phyloP scores from a whole-genome alignment of 1,140 invertebrate genomes.

The Zaprionus ghesquierei region DNA sequence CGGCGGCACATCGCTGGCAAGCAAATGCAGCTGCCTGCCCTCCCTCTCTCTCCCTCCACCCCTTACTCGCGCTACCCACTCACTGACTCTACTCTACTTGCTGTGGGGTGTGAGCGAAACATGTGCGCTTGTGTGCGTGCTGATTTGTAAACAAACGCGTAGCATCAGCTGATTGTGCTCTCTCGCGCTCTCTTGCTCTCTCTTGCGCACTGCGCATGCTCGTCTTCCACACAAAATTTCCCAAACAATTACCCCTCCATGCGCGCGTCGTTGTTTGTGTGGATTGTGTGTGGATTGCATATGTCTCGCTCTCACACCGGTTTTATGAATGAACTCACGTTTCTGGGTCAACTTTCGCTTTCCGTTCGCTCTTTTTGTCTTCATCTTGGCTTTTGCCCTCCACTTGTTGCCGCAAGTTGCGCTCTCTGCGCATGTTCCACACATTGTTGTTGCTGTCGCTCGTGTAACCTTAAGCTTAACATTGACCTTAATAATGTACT shows the following conservation, averaged over 20 bases:
- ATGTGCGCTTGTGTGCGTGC: slow-evolving; percentile 34
- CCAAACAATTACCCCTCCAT: slow-evolving; percentile 76
- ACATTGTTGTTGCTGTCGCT: neutral
- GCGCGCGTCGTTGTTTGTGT: slow-evolving; percentile 12
- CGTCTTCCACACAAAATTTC: slow-evolving; percentile 67
- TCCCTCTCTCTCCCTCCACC: neutral
- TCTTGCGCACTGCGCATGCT: slow-evolving; percentile 51
- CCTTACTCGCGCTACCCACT: neutral
- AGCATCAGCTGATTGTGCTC: slow-evolving; percentile 45
- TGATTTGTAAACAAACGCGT: slow-evolving; percentile 61
- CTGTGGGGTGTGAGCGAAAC: no score
- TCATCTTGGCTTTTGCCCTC: slow-evolving; percentile 19
- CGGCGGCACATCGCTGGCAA: neutral
- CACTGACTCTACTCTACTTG: neutral
- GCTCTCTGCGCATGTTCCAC: slow-evolving; percentile 48
- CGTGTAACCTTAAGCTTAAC: slow-evolving; percentile 51
- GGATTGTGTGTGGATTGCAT: slow-evolving; percentile 47
- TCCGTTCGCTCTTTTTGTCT: slow-evolving; percentile 21
- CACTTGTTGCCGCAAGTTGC: slow-evolving; percentile 48
- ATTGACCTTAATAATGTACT: slow-evolving; percentile 58
- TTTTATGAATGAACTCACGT: slow-evolving; percentile 67
- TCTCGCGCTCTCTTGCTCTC: slow-evolving; percentile 17
- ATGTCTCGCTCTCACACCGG: slow-evolving; percentile 42
- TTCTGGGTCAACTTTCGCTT: slow-evolving; percentile 68
- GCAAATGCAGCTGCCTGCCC: slow-evolving; percentile 4